Evolutionary conservation across 2,797 vertebrate genomes (phyloP), one percentile per base, ranked within the genome.

Genomic region (Acridotheres tristis): DNA sequence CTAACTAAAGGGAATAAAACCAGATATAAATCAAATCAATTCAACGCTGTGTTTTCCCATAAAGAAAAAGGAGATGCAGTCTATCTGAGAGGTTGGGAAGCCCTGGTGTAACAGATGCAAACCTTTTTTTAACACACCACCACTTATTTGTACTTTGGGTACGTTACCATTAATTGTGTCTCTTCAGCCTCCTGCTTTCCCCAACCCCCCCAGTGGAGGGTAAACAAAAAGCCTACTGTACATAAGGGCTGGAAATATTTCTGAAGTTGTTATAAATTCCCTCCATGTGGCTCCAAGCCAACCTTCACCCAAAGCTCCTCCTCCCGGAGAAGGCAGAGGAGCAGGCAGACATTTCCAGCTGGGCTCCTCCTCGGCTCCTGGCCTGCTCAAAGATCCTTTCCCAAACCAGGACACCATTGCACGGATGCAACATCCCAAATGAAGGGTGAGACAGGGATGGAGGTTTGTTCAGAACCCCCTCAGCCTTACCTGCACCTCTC

Each of bases 261-360:
- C 91, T 89, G 93, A 87, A 78, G 86, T 29, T 67, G 82, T 93
- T 88, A 75, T 43, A 25, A 94, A 88, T 90, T 96, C 87, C 81
- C 91, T 89, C 55, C 11, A 3, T 1, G 18, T 73, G 78, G 95
- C 96, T 93, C 87, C 66, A 63, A 94, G 94, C 97, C 96, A 97
- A 92, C 23, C 74, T 89, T 79, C 91, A 68, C 2, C 54, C 94
- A 83, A 96, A 96, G 96, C 91, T 96, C 93, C 96, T 97, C 92
- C 94, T 97, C 91, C 90, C 18, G 90, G 92, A 94, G 88, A 77
- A 84, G 78, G 89, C 80, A 69, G 58, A 69, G 57, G 88, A 94
- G 93, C 89, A 63, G 94, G 93, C 95, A 83, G 94, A 67, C 74
- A 55, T 53, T 32, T 50, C 88, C 6, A 50, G 10, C 42, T 3